phyloP scores from a whole-genome alignment of 2,888 invertebrate genomes.

The Mythimna impura region DNA sequence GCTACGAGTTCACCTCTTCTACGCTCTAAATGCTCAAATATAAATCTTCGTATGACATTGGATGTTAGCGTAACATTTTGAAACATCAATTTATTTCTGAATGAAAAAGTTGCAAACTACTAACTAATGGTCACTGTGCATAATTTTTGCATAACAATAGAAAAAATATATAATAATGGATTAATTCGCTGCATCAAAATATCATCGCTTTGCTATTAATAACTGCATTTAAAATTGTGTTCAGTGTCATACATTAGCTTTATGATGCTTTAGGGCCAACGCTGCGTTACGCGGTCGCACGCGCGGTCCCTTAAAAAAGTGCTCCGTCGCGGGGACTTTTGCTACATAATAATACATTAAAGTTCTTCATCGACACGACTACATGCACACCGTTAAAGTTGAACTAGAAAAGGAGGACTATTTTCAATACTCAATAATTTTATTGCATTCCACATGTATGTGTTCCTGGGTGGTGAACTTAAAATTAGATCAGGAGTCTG shows the following conservation, averaged over 20 bases:
- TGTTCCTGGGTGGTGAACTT: no score
- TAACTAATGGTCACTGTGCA: slow-evolving; percentile 22
- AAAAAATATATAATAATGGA: neutral
- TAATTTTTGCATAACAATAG: slow-evolving; percentile 7
- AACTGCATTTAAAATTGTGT: neutral
- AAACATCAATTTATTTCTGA: slow-evolving; percentile 32
- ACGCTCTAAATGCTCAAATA: slow-evolving; percentile 20
- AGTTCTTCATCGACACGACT: no score
- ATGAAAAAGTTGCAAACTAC: slow-evolving; percentile 23
- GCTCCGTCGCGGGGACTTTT: no score
- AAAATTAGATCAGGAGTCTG: no score
- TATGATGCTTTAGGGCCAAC: neutral
- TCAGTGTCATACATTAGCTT: neutral
- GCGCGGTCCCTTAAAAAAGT: no score
- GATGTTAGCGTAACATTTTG: slow-evolving; percentile 9
- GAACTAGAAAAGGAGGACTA: neutral
- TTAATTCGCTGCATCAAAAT: slow-evolving; percentile 4
- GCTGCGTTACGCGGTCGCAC: no score
- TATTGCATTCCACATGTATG: no score
- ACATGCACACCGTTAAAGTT: no score
- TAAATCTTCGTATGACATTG: slow-evolving; percentile 28
- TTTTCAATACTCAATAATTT: neutral
- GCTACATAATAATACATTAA: no score
- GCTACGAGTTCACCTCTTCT: slow-evolving; percentile 5
- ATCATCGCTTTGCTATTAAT: neutral